Evolutionary conservation across 2,888 invertebrate genomes (phyloP).

Genomic region (Caradrina clavipalpis): DNA sequence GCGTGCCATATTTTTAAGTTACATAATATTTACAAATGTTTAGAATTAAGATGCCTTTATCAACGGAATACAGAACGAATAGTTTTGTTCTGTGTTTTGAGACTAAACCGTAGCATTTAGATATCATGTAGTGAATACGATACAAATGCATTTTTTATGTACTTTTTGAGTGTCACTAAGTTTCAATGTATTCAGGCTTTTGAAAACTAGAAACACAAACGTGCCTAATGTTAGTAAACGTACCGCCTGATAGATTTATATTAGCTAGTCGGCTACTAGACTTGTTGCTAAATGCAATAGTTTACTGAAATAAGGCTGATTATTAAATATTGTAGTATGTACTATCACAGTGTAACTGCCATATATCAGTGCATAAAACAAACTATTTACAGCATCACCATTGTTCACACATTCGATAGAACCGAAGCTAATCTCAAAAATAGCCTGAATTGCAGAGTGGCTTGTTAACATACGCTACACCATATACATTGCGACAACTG

Average conservation of each 20-base stretch:
- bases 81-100: neutral
- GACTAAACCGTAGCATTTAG: neutral
- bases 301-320: constrained; percentile 1
- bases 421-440: too few species aligned
- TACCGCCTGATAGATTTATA: neutral
- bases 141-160: constrained; percentile 4
- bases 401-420: too few species aligned
- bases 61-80: neutral
- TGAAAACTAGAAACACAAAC: neutral
- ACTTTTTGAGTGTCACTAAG: neutral
- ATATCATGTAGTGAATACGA: neutral
- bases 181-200: neutral
- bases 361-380: neutral
- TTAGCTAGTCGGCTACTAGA: neutral
- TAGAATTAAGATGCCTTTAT: neutral
- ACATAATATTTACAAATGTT: constrained; percentile 5
- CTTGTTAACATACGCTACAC: too few species aligned
- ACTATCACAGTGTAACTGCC: neutral
- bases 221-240: neutral
- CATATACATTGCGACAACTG: too few species aligned
- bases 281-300: neutral
- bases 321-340: neutral
- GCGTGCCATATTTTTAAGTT: constrained; percentile 21
- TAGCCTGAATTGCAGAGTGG: too few species aligned
- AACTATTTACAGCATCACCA: too few species aligned